Evolutionary conservation across 2,888 invertebrate species (phyloP), one percentile per base, ranked within the genome.

Genomic region (Nemurella pictetii): DNA sequence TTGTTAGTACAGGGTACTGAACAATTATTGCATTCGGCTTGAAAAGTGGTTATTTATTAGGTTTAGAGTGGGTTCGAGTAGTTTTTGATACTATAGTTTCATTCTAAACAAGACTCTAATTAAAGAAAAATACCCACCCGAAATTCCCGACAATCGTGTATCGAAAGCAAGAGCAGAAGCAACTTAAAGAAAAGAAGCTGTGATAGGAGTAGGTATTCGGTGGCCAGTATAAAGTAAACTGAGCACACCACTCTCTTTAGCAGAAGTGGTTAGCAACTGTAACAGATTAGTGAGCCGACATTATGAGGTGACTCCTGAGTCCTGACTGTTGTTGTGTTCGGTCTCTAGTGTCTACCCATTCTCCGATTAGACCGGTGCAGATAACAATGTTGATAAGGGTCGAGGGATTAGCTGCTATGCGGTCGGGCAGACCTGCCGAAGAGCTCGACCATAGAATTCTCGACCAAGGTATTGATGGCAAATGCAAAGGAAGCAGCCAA

Each of bases 61-160:
- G 82, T 82, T 82, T 72, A n/a, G 82, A 82, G 82, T 82, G 82
- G 82, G 82, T 29, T 55, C 55, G 55, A 55, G 55, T 55, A 55
- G 55, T 55, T 55, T 55, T 55, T 55, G 55, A 55, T 55, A 55
- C 55, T 78, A 5, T 74, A 30, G 26, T 78, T 30, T 78, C 30
- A 28, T 29, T 78, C 28, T 72, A 72, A 82, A 82, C 82, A 28
- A 55, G 82, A 82, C 82, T 55, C 82, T 82, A 82, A 82, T 82
- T 82, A 82, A 82, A 82, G 55, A 82, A 82, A 82, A 36, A 82
- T 82, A 72, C 82, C 82, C 82, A 82, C 82, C 82, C 82, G 82
- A 82, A 82, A 82, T 82, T 27, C 82, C 72, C 72, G 82, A 28
- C 55, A 15, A 55, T 55, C 55, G 55, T 55, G 55, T 55, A 20